Base-by-base conservation (phyloP, 2,797 vertebrate genomes). In the Bradypodion pumilum region DNA sequence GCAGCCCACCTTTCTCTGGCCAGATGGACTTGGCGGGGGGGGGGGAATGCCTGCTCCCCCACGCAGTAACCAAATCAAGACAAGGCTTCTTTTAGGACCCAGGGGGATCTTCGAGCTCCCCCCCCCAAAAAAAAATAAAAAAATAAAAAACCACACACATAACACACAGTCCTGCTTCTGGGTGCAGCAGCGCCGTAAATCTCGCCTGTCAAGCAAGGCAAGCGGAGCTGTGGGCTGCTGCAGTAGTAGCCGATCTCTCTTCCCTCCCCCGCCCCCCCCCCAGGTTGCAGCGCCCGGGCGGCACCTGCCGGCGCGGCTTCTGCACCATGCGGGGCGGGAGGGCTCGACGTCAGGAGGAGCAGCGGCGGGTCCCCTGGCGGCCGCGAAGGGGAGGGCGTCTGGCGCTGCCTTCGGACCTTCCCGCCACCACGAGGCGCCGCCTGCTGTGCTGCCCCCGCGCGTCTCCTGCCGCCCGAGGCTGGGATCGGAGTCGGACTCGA, bases 51-150 rank as follows among this genome's bases (percentile, higher is more conserved):
- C 62, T 35, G 44, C n/a, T 32, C 37, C 72, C 23, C 35, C 81
- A n/a, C 46, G 73, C 81, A 83, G 63, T 40, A 19, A 25, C 29
- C 15, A 4, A 2, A n/a, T 29, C 49, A 21, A 25, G 0, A 1
- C 1, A 0, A 1, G 19, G 37, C 44, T 37, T 63, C 16, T 84
- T 85, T 62, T 85, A 85, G 84, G 84, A 85, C 84, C 84, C 32
- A 52, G 72, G 9, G 49, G 63, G 75, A 84, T 23, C 74, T 35
- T 27, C 23, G 32, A n/a, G 25, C 12, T 10, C 40, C 2, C 1
- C 44, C 52, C 9, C 59, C 16, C 35, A n/a, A n/a, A n/a, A n/a
- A n/a, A n/a, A n/a, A n/a, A n/a, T n/a, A n/a, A n/a, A n/a, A n/a
- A n/a, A n/a, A n/a, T n/a, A n/a, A n/a, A n/a, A n/a, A n/a, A n/a